Evolutionary conservation across 1,140 invertebrate species (phyloP).

Genomic region (Drosophila nikananu): DNA sequence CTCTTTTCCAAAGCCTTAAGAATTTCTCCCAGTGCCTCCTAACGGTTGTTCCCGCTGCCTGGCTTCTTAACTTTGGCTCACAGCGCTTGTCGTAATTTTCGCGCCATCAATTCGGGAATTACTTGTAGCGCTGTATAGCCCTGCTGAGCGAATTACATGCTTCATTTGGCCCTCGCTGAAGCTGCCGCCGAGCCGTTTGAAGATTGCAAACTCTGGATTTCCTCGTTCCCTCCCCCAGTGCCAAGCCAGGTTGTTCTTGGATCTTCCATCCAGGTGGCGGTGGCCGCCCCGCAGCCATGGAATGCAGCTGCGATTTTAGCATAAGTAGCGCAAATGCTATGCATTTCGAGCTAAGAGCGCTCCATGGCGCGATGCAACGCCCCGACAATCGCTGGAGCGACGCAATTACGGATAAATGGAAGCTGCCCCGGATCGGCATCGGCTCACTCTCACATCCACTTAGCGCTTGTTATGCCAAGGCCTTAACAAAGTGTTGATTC

Average conservation of each 20-base stretch:
- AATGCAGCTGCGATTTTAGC: conserved; percentile 63
- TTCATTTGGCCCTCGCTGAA: conserved; percentile 59
- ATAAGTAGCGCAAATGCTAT: conserved; percentile 76
- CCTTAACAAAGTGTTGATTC: conserved; percentile 46
- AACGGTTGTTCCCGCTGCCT: conserved; percentile 59
- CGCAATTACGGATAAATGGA: conserved; percentile 72
- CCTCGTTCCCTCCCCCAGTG: background rate
- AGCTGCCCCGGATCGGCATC: conserved; percentile 13
- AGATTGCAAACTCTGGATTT: conserved; percentile 38
- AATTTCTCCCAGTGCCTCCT: conserved; percentile 17
- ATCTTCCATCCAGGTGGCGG: conserved; percentile 27
- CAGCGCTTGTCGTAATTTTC: conserved; percentile 78
- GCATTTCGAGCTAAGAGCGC: conserved; percentile 61
- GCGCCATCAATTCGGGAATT: conserved; percentile 78
- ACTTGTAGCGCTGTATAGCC: conserved; percentile 54
- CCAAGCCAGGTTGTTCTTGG: background rate
- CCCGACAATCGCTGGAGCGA: conserved; percentile 50
- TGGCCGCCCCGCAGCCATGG: conserved; percentile 23
- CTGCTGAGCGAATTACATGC: conserved; percentile 69
- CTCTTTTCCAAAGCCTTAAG: rapidly evolving
- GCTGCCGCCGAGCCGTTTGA: conserved; percentile 33
- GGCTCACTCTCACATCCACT: conserved; percentile 43
- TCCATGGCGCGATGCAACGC: conserved; percentile 20
- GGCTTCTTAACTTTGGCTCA: conserved; percentile 67
- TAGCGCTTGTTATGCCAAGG: conserved; percentile 37